Conservation (phyloP, 2,797 vertebrate genomes). For the Sebastiscus albofasciatus region DNA sequence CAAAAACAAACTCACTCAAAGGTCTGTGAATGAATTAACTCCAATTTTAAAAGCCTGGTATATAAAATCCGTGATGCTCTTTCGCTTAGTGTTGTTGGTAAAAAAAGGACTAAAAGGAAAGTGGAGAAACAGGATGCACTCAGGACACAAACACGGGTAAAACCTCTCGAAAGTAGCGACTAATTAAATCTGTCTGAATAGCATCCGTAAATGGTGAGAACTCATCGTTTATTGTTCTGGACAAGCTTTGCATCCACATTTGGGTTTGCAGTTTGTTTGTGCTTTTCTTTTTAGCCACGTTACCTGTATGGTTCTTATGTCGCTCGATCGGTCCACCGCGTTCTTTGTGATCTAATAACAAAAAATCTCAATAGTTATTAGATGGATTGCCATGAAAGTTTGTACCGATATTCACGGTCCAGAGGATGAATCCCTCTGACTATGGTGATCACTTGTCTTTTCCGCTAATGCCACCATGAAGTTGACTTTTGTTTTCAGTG, state of each 20-base stretch:
- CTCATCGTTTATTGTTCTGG: background rate
- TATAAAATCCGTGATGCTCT: background rate
- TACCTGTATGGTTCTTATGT: no score
- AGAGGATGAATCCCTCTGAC: no score
- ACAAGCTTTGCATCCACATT: background rate
- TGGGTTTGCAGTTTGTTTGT: background rate
- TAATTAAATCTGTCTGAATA: background rate
- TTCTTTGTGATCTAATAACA: no score
- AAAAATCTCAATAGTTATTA: no score
- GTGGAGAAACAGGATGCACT: background rate
- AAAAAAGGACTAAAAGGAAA: background rate
- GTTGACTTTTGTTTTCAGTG: no score
- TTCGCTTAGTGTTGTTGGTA: no score
- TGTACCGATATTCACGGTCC: background rate
- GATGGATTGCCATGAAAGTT: background rate
- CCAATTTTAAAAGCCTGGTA: background rate
- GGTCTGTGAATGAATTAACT: background rate
- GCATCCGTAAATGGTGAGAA: background rate
- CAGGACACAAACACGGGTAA: background rate
- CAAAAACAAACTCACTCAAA: background rate
- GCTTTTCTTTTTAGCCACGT: background rate
- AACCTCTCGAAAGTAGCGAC: background rate
- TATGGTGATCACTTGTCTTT: no score
- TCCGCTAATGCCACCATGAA: no score
- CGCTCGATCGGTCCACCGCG: no score